Conservation (phyloP, 2,888 invertebrate genomes). For the Cancer borealis region DNA sequence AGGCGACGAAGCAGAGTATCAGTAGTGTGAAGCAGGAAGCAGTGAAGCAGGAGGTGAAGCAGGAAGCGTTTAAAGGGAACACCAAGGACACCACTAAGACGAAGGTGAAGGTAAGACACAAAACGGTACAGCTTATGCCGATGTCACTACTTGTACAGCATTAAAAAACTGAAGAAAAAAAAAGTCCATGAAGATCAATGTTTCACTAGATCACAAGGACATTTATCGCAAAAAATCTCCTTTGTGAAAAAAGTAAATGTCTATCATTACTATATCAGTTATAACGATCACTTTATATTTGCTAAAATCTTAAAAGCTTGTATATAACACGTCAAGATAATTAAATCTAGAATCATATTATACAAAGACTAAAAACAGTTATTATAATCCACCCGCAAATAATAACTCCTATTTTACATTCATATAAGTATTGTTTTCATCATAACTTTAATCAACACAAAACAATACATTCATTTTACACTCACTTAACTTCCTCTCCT, state of each 20-base stretch:
- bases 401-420: no score
- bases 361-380: no score
- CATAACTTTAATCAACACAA: no score
- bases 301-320: neutral
- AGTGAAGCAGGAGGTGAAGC: conserved; percentile 47
- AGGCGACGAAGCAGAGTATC: neutral
- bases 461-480: no score
- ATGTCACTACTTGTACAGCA: neutral
- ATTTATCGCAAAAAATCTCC: neutral
- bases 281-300: neutral
- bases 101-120: conserved; percentile 34
- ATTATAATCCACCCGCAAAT: no score
- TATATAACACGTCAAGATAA: neutral
- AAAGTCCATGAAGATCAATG: neutral
- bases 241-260: neutral
- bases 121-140: neutral
- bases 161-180: no score
- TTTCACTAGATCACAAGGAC: neutral
- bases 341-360: neutral
- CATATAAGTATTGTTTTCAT: no score
- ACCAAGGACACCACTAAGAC: neutral
- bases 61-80: neutral
- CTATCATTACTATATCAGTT: neutral
- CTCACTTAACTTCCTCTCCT: neutral
- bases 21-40: neutral